phyloP scores from a whole-genome alignment of 2,888 invertebrate genomes.

The Leptinotarsa juncta region DNA sequence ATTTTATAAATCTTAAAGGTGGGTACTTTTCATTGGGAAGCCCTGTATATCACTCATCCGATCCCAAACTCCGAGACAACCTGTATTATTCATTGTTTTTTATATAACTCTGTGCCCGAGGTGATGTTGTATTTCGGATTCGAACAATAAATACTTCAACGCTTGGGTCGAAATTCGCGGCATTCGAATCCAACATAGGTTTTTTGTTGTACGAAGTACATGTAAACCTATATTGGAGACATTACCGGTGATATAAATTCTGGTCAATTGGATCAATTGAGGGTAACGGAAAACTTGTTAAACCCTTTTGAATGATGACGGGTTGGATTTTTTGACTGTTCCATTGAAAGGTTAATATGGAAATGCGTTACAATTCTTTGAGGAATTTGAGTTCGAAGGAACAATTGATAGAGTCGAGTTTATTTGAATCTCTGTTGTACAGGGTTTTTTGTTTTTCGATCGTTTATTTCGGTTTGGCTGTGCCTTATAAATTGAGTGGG shows the following conservation, averaged over 20 bases:
- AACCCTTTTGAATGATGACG: neutral
- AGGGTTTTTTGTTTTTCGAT: no score
- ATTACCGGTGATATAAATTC: slow-evolving; percentile 2
- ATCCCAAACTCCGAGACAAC: neutral
- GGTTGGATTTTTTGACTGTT: neutral
- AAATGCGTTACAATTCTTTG: no score
- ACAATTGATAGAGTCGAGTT: no score
- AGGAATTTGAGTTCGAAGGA: no score
- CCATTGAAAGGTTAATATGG: no score
- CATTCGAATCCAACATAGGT: slow-evolving; percentile 3
- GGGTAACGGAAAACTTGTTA: neutral
- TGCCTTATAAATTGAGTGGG: no score
- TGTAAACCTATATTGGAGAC: neutral
- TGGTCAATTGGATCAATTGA: neutral
- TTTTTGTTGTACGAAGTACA: neutral
- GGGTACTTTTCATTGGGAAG: no score
- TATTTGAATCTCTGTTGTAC: no score
- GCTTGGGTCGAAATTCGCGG: neutral
- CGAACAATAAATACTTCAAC: slow-evolving; percentile 15
- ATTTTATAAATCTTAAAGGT: no score
- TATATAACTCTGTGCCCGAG: neutral
- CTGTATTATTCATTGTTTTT: slow-evolving; percentile 14
- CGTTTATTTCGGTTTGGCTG: no score
- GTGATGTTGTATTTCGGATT: slow-evolving; percentile 13
- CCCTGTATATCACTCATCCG: neutral